Evolutionary conservation across 1,140 invertebrate genomes (phyloP).

Genomic region (Himalopsyche phryganea): DNA sequence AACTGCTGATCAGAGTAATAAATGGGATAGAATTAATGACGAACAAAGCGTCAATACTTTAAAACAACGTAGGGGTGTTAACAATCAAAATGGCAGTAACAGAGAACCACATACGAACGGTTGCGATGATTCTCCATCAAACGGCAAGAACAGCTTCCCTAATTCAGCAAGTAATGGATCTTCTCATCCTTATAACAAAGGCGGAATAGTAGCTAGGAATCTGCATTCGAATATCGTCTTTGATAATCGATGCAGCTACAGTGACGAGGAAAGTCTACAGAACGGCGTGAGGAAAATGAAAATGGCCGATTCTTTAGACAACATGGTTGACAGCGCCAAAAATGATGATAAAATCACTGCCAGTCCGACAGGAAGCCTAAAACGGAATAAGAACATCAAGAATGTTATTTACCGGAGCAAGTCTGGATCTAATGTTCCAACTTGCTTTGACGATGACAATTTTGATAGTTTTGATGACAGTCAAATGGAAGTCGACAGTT

Average conservation of each 20-base stretch:
- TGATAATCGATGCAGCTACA: conserved; percentile 23
- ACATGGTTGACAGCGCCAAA: conserved; percentile 43
- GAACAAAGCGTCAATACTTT: background rate
- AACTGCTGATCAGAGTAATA: conserved; percentile 6
- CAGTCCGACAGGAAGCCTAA: conserved; percentile 38
- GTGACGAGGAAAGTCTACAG: conserved; percentile 22
- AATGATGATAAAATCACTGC: conserved; percentile 44
- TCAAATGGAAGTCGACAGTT: conserved; percentile 36
- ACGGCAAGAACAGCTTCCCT: too few relatives aligned
- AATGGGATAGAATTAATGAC: background rate
- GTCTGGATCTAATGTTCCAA: conserved; percentile 29
- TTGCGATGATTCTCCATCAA: too few relatives aligned
- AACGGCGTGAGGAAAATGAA: conserved; percentile 21
- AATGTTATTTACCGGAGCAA: conserved; percentile 37
- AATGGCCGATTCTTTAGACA: conserved; percentile 40
- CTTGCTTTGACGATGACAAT: conserved; percentile 35
- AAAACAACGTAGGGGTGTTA: background rate
- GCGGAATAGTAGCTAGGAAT: conserved; percentile 26
- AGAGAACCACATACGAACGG: too few relatives aligned
- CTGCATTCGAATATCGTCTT: conserved; percentile 31
- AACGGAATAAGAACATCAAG: conserved; percentile 31
- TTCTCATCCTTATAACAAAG: too few relatives aligned
- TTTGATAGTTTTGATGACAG: conserved; percentile 45
- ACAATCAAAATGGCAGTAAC: too few relatives aligned
- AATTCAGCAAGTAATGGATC: too few relatives aligned